Conservation (phyloP, 1,140 invertebrate species). For the Heliconius melpomene region DNA sequence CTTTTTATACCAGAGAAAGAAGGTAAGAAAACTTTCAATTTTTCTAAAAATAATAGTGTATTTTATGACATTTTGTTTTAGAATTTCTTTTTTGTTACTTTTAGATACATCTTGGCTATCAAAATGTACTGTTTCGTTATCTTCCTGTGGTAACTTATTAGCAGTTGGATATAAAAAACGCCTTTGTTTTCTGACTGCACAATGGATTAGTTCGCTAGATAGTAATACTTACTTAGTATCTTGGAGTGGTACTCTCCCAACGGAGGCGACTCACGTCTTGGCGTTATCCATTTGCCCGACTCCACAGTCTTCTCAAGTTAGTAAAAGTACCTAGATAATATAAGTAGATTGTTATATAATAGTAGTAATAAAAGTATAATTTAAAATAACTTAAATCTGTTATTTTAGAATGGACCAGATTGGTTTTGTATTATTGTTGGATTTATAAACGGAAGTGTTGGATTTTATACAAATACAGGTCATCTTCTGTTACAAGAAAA, state of each 20-base stretch:
- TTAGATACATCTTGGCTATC: conserved; percentile 87
- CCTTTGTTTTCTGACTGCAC: conserved; percentile 85
- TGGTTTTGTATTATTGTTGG: conserved; percentile 97
- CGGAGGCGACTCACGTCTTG: conserved; percentile 76
- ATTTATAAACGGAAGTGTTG: conserved; percentile 90
- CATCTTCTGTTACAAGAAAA: conserved; percentile 91
- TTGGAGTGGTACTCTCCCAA: conserved; percentile 81
- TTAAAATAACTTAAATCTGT: no score
- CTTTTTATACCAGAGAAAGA: conserved; percentile 81
- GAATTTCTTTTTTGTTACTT: conserved; percentile 31
- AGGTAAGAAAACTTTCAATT: conserved; percentile 40
- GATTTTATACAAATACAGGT: conserved; percentile 95
- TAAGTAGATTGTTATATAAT: no score
- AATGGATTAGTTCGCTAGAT: conserved; percentile 82
- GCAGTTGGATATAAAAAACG: conserved; percentile 85
- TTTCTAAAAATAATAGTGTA: neutral
- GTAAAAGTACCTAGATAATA: conserved; percentile 23
- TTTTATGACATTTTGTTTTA: neutral
- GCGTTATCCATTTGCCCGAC: conserved; percentile 81
- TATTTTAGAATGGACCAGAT: conserved; percentile 86
- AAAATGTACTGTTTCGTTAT: conserved; percentile 86
- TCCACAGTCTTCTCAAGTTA: conserved; percentile 85
- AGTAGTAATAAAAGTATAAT: no score
- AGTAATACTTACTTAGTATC: conserved; percentile 79
- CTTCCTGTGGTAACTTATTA: conserved; percentile 87